phyloP scores from a whole-genome alignment of 2,113 vertebrate genomes.

The Hoplias malabaricus region DNA sequence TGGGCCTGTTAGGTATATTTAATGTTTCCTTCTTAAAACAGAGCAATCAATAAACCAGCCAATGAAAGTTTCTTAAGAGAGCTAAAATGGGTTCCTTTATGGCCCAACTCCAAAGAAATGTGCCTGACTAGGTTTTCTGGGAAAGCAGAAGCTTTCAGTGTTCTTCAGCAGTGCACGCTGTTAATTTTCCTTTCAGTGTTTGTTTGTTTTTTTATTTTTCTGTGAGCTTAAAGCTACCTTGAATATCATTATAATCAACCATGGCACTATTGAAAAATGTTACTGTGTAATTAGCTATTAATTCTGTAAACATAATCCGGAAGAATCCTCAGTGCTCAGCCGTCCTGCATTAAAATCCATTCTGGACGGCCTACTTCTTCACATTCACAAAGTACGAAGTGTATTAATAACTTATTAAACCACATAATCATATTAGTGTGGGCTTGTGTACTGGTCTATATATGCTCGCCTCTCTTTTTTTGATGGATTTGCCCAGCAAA shows the following conservation, averaged over 20 bases:
- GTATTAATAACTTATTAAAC: constrained; percentile 77
- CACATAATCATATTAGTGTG: constrained; percentile 70
- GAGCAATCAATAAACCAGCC: no score
- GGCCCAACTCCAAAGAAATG: no score
- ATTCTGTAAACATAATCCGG: constrained; percentile 58
- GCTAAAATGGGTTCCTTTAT: no score
- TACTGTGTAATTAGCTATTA: constrained; percentile 51
- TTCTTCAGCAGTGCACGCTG: no score
- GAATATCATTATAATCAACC: constrained; percentile 20
- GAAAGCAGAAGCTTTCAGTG: no score
- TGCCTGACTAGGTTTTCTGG: no score
- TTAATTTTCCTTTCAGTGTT: not conserved
- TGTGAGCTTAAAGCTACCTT: not conserved
- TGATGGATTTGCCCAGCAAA: constrained; percentile 72
- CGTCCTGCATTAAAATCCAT: constrained; percentile 49
- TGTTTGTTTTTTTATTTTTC: not conserved
- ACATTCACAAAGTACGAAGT: constrained; percentile 65
- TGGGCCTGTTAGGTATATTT: no score
- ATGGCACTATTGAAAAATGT: constrained; percentile 26
- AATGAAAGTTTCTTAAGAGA: no score
- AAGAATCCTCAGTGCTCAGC: constrained; percentile 29
- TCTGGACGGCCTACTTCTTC: constrained; percentile 60
- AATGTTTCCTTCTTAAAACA: no score
- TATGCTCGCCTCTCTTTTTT: constrained; percentile 65
- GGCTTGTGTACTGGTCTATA: constrained; percentile 66